Conservation (phyloP, 2,888 invertebrate species). For the Petrolisthes cinctipes region DNA sequence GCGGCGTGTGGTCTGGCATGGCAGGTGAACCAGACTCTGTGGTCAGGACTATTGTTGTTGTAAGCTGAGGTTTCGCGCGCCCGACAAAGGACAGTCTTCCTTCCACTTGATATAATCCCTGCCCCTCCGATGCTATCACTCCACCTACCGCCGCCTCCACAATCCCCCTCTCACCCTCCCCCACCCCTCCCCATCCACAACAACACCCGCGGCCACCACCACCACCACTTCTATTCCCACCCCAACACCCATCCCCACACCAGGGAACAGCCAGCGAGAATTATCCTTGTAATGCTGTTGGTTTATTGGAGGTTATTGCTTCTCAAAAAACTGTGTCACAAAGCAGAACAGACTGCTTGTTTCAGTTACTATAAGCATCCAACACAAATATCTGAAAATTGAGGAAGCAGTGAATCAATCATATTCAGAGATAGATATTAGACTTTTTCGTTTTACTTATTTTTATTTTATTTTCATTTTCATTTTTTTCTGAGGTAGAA, state of each 20-base stretch:
- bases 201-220: neutral
- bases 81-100: slow-evolving; percentile 26
- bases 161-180: slow-evolving; percentile 8
- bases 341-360: too few relatives aligned
- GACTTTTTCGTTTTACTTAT: too few relatives aligned
- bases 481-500: too few relatives aligned
- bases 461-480: too few relatives aligned
- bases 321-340: neutral
- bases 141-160: neutral
- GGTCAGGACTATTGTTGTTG: slow-evolving; percentile 45
- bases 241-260: neutral
- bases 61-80: slow-evolving; percentile 33
- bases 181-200: neutral
- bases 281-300: neutral
- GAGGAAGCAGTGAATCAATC: too few relatives aligned
- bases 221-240: neutral
- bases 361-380: too few relatives aligned
- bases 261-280: neutral
- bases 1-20: slow-evolving; percentile 23
- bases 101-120: slow-evolving; percentile 42
- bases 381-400: too few relatives aligned
- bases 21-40: slow-evolving; percentile 19
- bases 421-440: too few relatives aligned
- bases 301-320: neutral
- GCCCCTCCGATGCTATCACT: slow-evolving; percentile 32